Conservation (phyloP, 2,113 vertebrate genomes). For the Herpetotheres cachinnans region DNA sequence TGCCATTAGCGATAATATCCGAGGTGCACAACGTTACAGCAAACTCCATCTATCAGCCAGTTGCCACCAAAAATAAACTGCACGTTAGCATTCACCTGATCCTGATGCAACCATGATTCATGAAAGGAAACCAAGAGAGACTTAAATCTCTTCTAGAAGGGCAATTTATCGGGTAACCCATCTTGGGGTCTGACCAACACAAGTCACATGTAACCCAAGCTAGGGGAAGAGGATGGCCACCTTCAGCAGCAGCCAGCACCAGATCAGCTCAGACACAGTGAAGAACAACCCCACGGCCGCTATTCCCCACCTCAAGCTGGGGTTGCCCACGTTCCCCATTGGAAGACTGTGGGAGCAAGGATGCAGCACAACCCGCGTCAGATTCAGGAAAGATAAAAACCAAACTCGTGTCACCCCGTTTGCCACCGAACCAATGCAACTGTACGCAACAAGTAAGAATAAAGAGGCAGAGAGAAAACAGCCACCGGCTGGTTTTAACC, state of each 20-base stretch:
- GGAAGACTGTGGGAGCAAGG: not conserved
- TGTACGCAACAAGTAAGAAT: not conserved
- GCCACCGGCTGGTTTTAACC: not conserved
- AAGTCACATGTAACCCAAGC: accelerated
- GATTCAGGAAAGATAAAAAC: accelerated
- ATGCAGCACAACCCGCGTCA: not conserved
- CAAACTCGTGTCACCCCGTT: not conserved
- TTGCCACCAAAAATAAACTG: not conserved
- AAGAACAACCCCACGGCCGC: not conserved
- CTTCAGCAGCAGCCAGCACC: not conserved
- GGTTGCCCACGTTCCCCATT: accelerated
- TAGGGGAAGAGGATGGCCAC: not conserved
- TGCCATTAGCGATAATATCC: not conserved
- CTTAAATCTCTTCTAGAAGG: not conserved
- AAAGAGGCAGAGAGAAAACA: not conserved
- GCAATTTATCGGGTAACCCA: not conserved
- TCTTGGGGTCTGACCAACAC: not conserved
- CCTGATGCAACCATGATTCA: not conserved
- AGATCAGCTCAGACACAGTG: accelerated
- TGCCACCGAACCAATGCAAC: not conserved
- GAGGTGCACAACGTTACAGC: not conserved
- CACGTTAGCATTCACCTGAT: not conserved
- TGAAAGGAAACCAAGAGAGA: not conserved
- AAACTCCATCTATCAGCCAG: not conserved
- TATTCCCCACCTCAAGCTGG: accelerated